phyloP scores from a whole-genome alignment of 2,113 vertebrate species.

The Dromas ardeola region DNA sequence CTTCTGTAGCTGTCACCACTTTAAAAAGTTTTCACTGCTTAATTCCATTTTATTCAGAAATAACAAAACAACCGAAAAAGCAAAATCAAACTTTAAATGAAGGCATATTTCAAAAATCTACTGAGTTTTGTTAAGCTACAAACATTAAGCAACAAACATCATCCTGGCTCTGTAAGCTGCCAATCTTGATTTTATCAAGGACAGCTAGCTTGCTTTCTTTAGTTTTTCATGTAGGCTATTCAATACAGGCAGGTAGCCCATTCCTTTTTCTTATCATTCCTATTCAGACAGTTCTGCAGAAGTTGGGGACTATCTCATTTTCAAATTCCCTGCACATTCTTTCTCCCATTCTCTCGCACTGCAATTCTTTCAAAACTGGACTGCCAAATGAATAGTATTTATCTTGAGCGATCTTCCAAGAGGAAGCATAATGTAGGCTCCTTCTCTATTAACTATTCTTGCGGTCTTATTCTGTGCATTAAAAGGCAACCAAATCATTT shows the following conservation, averaged over 20 bases:
- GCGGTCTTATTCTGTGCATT: not conserved
- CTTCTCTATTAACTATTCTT: constrained; percentile 15
- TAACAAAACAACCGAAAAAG: not conserved
- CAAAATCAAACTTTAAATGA: not conserved
- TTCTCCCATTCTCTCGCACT: not conserved
- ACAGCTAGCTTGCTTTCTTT: not conserved
- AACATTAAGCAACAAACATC: constrained; percentile 6
- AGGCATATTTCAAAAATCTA: not conserved
- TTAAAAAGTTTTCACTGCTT: not conserved
- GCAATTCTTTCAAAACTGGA: constrained; percentile 15
- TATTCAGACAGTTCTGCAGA: constrained; percentile 32
- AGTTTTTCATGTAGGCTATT: constrained; percentile 4
- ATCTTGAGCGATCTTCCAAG: constrained; percentile 48
- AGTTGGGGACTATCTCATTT: constrained; percentile 21
- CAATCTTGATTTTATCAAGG: constrained; percentile 41
- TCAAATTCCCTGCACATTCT: constrained; percentile 18
- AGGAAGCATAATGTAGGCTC: not conserved
- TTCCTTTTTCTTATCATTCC: constrained; percentile 52
- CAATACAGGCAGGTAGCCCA: not conserved
- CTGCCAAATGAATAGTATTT: constrained; percentile 5
- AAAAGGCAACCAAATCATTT: constrained; percentile 21
- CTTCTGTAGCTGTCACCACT: not conserved
- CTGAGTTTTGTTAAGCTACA: not conserved
- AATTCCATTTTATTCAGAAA: constrained; percentile 11
- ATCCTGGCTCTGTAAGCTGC: constrained; percentile 3